These are phyloP conservation scores for Rousettus leschenaultii DNA, from an alignment of 2,113 vertebrate genomes.

Conservation along the genomic window DNA sequence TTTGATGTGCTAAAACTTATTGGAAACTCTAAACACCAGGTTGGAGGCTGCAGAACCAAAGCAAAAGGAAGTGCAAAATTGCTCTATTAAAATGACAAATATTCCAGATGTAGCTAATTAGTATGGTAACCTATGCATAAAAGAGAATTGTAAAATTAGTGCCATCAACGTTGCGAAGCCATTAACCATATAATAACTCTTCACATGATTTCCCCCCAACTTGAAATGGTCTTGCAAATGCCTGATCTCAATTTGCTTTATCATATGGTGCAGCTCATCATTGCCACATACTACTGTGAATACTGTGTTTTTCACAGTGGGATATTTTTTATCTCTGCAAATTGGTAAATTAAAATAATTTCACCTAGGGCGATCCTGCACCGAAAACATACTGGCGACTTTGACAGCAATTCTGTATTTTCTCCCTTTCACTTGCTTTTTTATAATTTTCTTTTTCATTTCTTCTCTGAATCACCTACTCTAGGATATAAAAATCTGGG, in stretches of 20 bases:
- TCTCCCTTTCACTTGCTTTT: constrained; percentile 4
- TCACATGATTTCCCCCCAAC: constrained; percentile 76
- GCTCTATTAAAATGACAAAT: constrained; percentile 77
- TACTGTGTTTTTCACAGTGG: constrained; percentile 86
- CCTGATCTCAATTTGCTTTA: constrained; percentile 82
- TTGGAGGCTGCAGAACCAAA: constrained; percentile 66
- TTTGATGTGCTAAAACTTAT: constrained; percentile 56
- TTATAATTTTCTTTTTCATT: not conserved
- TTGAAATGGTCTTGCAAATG: constrained; percentile 84
- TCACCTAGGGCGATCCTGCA: constrained; percentile 71
- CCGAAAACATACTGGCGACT: constrained; percentile 57
- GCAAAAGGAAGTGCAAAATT: constrained; percentile 71
- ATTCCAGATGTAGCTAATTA: constrained; percentile 78
- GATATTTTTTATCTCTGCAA: constrained; percentile 81
- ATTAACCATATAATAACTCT: constrained; percentile 83
- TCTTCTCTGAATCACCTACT: not conserved
- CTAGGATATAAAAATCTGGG: not conserved
- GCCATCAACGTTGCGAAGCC: constrained; percentile 72
- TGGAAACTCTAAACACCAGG: constrained; percentile 56
- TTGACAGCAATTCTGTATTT: constrained; percentile 63
- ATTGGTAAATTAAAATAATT: constrained; percentile 89
- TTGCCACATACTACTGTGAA: constrained; percentile 76
- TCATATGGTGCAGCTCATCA: constrained; percentile 79
- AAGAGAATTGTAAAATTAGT: constrained; percentile 82
- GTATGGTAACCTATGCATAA: constrained; percentile 73